Conservation (phyloP, 23 tunicate species). For the Aplidium turbinatum region DNA sequence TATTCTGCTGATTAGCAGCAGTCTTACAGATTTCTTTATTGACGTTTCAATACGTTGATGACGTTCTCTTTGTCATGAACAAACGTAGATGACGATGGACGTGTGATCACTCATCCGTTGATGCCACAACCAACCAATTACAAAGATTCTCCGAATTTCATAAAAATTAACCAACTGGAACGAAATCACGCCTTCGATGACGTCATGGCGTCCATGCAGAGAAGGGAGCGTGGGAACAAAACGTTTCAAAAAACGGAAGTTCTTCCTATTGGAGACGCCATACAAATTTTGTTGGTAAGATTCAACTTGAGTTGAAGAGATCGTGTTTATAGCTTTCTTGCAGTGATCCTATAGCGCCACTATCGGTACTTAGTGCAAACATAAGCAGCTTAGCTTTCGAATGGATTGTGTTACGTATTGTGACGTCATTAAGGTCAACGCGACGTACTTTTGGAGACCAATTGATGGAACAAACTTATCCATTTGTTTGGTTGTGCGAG, state of each 20-base stretch:
- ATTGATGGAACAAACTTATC: slow-evolving; percentile 42
- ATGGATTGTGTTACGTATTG: background rate
- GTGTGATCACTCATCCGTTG: slow-evolving; percentile 48
- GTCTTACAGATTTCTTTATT: background rate
- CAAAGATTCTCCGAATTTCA: slow-evolving; percentile 26
- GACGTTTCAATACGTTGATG: background rate
- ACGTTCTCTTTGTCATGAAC: background rate
- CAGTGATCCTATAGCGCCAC: too few species aligned
- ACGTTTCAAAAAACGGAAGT: slow-evolving; percentile 2
- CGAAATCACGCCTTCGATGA: slow-evolving; percentile 23
- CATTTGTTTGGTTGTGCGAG: slow-evolving; percentile 45
- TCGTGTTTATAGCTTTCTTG: too few species aligned
- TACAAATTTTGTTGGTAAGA: slow-evolving; percentile 16
- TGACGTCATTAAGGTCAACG: slow-evolving; percentile 5
- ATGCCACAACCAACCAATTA: slow-evolving; percentile 36
- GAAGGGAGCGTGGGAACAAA: slow-evolving; percentile 32
- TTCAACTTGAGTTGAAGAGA: too few species aligned
- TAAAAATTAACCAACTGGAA: slow-evolving; percentile 36
- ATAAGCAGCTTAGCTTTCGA: background rate
- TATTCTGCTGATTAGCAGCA: too few species aligned
- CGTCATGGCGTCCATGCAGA: slow-evolving; percentile 42
- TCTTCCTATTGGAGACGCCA: slow-evolving; percentile 38
- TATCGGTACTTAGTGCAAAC: background rate
- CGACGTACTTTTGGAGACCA: slow-evolving; percentile 31
- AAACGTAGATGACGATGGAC: slow-evolving; percentile 39